Conservation (phyloP, 2,797 vertebrate genomes). For the Cossypha polioptera region DNA sequence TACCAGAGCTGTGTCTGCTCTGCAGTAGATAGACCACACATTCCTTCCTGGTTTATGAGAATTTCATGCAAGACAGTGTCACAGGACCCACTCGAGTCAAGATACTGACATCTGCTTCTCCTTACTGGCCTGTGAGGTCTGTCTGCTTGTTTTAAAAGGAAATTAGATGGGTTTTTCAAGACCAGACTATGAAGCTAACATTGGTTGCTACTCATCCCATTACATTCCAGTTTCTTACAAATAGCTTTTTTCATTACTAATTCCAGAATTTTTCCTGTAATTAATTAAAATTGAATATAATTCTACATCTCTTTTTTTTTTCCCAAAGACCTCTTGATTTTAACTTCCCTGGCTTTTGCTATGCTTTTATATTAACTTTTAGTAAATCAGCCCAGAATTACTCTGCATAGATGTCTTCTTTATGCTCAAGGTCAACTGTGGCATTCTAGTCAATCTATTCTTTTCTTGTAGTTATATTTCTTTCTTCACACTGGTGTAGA, state of each 20-base stretch:
- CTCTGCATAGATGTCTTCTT: not conserved
- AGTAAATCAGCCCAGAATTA: not conserved
- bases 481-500: not conserved
- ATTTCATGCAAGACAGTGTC: conserved; percentile 15
- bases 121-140: conserved; percentile 17
- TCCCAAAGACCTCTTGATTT: not conserved
- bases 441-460: not conserved
- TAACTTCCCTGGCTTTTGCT: not conserved
- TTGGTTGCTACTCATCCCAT: conserved; percentile 6
- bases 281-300: conserved; percentile 7
- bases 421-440: not conserved
- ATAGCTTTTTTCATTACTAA: conserved; percentile 1
- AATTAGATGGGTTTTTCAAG: conserved; percentile 20
- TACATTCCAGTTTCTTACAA: conserved; percentile 23
- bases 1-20: not conserved
- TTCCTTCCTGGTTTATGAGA: conserved; percentile 35
- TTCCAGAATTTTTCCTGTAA: conserved; percentile 22
- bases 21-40: conserved; percentile 19
- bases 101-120: conserved; percentile 53
- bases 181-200: conserved; percentile 26
- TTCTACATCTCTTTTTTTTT: not conserved
- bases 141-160: conserved; percentile 41
- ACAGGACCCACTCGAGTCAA: conserved; percentile 22
- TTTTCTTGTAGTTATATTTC: not conserved
- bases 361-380: not conserved